phyloP scores from a whole-genome alignment of 2,888 invertebrate genomes.

The Blera fallax region DNA sequence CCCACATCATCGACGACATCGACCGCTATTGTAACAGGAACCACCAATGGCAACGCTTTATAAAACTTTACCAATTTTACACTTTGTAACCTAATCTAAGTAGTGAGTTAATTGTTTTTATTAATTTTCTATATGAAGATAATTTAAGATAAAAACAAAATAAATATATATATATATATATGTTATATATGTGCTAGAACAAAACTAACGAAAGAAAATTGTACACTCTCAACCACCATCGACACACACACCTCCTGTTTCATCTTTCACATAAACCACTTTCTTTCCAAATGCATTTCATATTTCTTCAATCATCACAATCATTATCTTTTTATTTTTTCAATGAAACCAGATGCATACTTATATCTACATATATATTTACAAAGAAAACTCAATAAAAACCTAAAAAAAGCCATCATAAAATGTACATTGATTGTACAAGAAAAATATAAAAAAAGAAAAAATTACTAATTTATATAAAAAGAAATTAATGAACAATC shows the following conservation, averaged over 20 bases:
- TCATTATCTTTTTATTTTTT: not conserved
- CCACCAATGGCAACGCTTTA: conserved; percentile 81
- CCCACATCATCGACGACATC: conserved; percentile 74
- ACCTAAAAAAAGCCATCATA: conserved; percentile 58
- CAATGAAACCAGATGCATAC: conserved; percentile 36
- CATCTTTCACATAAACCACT: conserved; percentile 16
- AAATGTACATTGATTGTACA: conserved; percentile 68
- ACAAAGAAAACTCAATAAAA: conserved; percentile 65
- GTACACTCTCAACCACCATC: conserved; percentile 51
- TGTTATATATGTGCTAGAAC: conserved; percentile 48
- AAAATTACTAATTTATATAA: conserved; percentile 66
- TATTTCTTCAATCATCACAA: not conserved
- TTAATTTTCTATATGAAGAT: conserved; percentile 36
- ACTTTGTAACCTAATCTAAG: conserved; percentile 68
- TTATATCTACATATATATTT: conserved; percentile 71
- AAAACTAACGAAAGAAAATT: conserved; percentile 43
- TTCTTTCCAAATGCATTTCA: conserved; percentile 33
- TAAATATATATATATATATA: conserved; percentile 30
- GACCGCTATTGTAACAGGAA: conserved; percentile 80
- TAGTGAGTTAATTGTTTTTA: conserved; percentile 65
- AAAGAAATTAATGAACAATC: conserved; percentile 66
- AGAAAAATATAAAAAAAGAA: conserved; percentile 59
- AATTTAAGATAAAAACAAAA: conserved; percentile 34
- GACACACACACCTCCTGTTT: conserved; percentile 43
- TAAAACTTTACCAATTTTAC: conserved; percentile 74